A percentile compares a stretch with the other conserved stretches of the same genome.
Conservation (phyloP, 2,797 vertebrate species). For the Calcarius lapponicus region DNA sequence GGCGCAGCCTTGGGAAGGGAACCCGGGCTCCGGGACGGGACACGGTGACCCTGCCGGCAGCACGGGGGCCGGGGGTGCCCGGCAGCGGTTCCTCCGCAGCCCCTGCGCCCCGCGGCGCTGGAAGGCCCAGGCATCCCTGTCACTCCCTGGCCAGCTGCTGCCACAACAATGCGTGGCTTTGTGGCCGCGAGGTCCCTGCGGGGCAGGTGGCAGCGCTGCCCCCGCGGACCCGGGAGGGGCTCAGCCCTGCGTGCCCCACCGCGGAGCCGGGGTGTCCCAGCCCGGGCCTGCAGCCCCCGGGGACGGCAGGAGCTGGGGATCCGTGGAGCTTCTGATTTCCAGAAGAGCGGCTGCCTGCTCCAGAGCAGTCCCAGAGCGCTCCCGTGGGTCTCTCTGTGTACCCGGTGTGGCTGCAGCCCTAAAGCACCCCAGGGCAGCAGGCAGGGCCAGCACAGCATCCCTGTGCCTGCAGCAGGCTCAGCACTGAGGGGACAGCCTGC, state of each 20-base stretch:
- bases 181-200: neutral
- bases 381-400: rapidly evolving
- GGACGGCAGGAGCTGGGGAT: neutral
- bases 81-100: neutral
- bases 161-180: constrained; percentile 26
- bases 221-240: neutral
- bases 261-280: neutral
- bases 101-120: rapidly evolving
- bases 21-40: neutral
- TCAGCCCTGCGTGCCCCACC: neutral
- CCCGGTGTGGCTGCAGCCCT: neutral
- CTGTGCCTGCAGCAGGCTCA: rapidly evolving
- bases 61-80: neutral
- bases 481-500: rapidly evolving
- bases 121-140: constrained; percentile 7
- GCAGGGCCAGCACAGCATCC: neutral
- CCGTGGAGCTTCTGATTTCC: neutral
- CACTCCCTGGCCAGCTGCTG: constrained; percentile 42
- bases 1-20: neutral
- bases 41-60: neutral
- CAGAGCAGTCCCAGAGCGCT: rapidly evolving
- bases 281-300: neutral
- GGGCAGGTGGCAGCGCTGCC: neutral
- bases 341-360: neutral
- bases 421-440: neutral